phyloP scores from a whole-genome alignment of 2,888 invertebrate genomes.

The Eurois occulta region DNA sequence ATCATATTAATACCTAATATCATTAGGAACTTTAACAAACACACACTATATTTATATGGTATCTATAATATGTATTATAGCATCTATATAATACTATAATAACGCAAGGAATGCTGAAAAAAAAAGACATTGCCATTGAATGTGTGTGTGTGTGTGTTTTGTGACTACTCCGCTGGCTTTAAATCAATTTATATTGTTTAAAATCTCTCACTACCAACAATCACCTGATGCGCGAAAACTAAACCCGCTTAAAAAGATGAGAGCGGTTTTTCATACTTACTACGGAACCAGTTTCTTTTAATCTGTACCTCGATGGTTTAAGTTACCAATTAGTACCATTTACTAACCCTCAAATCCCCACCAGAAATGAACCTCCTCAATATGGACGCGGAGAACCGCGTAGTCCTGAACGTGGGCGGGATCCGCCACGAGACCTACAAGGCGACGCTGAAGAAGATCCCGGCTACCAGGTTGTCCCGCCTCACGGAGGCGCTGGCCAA shows the following conservation, averaged over 20 bases:
- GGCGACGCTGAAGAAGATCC: slow-evolving; percentile 99
- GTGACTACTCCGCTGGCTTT: background rate
- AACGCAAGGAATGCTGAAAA: background rate
- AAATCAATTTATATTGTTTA: background rate
- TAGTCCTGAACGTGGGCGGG: slow-evolving; percentile 99
- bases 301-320: background rate
- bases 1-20: too few species aligned
- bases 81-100: too few species aligned
- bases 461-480: slow-evolving; percentile 97
- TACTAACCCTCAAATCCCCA: slow-evolving; percentile 7
- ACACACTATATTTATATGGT: too few species aligned
- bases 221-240: background rate
- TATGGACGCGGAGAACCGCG: slow-evolving; percentile 99
- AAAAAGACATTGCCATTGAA: background rate
- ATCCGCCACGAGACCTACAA: slow-evolving; percentile 99
- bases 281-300: background rate
- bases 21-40: too few species aligned
- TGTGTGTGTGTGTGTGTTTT: background rate
- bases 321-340: background rate
- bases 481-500: slow-evolving; percentile 99
- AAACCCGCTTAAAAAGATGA: background rate
- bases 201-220: background rate
- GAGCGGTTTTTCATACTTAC: background rate
- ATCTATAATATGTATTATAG: too few species aligned
- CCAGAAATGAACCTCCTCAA: slow-evolving; percentile 96